Evolutionary conservation across 2,888 invertebrate genomes (phyloP).

Genomic region (Caenorhabditis auriculariae): DNA sequence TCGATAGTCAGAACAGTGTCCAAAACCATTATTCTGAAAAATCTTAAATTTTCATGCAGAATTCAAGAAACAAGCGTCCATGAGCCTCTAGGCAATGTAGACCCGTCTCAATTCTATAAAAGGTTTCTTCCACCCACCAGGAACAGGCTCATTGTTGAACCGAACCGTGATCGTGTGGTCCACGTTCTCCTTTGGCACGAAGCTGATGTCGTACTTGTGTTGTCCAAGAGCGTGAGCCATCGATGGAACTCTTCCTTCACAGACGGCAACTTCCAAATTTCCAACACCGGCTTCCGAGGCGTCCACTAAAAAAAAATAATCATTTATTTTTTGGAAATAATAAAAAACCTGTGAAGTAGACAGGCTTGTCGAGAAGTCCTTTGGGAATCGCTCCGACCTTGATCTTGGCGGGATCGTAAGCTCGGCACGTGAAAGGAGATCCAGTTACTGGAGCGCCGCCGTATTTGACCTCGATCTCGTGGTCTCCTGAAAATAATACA

Average conservation of each 20-base stretch:
- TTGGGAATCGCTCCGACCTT: constrained; percentile 78
- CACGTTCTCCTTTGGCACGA: constrained; percentile 57
- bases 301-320: constrained; percentile 72
- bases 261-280: constrained; percentile 95
- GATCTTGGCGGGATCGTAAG: constrained; percentile 83
- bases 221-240: constrained; percentile 94
- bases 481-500: constrained; percentile 73
- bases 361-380: constrained; percentile 82
- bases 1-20: too few species aligned
- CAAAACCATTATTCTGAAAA: too few species aligned
- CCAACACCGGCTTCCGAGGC: constrained; percentile 97
- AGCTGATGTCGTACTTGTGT: constrained; percentile 63
- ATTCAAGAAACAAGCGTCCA: too few species aligned
- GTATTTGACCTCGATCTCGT: constrained; percentile 64
- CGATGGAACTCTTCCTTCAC: constrained; percentile 93
- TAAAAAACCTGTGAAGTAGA: constrained; percentile 73
- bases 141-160: constrained; percentile 70
- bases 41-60: too few species aligned
- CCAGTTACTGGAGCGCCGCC: constrained; percentile 74
- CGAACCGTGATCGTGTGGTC: constrained; percentile 61
- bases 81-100: too few species aligned
- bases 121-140: constrained; percentile 67
- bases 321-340: constrained; percentile 1
- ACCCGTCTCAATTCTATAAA: too few species aligned
- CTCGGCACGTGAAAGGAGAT: constrained; percentile 84